A percentile compares a stretch with the other conserved stretches of the same genome.
phyloP scores from a whole-genome alignment of 2,888 invertebrate species.

The Trisateles emortualis region DNA sequence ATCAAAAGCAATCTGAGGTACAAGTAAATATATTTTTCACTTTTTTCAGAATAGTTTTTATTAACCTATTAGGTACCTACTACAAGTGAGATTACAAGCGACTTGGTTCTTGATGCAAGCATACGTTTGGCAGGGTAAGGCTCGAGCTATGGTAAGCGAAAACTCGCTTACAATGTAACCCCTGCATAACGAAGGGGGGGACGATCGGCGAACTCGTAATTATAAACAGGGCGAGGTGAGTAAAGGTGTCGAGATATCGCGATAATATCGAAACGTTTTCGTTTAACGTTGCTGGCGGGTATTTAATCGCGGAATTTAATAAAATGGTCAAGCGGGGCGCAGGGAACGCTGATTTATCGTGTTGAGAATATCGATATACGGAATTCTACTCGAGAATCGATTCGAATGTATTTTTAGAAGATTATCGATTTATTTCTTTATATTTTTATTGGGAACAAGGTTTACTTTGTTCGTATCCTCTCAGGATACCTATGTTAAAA shows the following conservation, averaged over 20 bases:
- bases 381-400: constrained; percentile 42
- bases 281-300: constrained; percentile 68
- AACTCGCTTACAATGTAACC: constrained; percentile 32
- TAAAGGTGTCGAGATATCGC: constrained; percentile 75
- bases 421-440: constrained; percentile 32
- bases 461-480: constrained; percentile 16
- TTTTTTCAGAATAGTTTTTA: no score
- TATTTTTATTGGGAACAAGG: constrained; percentile 9
- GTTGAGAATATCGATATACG: constrained; percentile 46
- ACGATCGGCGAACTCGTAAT: constrained; percentile 61
- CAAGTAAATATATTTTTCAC: no score
- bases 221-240: constrained; percentile 68
- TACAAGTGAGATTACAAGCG: no score
- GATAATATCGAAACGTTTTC: constrained; percentile 77
- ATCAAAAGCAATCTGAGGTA: no score
- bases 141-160: constrained; percentile 17
- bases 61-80: no score
- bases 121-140: not conserved
- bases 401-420: constrained; percentile 43
- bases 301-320: constrained; percentile 79
- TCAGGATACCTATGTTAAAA: constrained; percentile 6
- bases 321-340: constrained; percentile 65
- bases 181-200: constrained; percentile 41
- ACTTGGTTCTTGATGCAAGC: no score
- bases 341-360: constrained; percentile 67